Evolutionary conservation across 2,888 invertebrate species (phyloP), one percentile per base, ranked within the genome.

Genomic region (Pemphredon lugubris): DNA sequence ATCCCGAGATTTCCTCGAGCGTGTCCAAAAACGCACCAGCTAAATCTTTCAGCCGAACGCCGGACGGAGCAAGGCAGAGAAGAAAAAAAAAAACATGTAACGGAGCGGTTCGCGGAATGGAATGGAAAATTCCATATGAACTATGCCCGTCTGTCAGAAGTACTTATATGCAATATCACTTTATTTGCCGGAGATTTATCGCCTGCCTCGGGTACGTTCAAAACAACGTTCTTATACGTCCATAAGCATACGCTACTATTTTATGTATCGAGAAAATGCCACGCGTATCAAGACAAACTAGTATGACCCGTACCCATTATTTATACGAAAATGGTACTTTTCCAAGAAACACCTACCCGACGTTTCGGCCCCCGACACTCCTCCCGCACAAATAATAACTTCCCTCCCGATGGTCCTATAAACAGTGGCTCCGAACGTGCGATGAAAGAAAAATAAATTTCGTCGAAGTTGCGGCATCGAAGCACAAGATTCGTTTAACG

Each of bases 181-280:
- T 51, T 59, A 59, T 57, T 66, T 55, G 47, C 2, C 30, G 18
- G 20, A 61, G 48, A 75, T 75, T 75, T 71, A 75, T 75, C 51
- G 18, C 13, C 16, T 34, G n/a, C 37, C 14, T 21, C 39, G 45
- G 7, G 34, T 40, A 20, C 50, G 16, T 44, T 20, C 30, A 39
- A 34, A 50, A 53, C 69, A 48, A 48, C 40, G 42, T 55, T 60
- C 55, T 50, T 61, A 51, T 39, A 37, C 47, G 65, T 20, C 48
- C 53, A 55, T 48, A 55, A 51, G 51, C 44, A 59, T 55, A 61
- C 50, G 50, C 34, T 45, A 68, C 48, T 63, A 54, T 58, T 53
- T 68, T 48, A 59, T 44, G 59, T 72, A 45, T 54, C 63, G 63
- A 66, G 55, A 37, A 71, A 75, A 66, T 47, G 65, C 55, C 66